These are phyloP conservation scores for Pipra filicauda DNA, from an alignment of 2,113 vertebrate species.

Conservation along the genomic window DNA sequence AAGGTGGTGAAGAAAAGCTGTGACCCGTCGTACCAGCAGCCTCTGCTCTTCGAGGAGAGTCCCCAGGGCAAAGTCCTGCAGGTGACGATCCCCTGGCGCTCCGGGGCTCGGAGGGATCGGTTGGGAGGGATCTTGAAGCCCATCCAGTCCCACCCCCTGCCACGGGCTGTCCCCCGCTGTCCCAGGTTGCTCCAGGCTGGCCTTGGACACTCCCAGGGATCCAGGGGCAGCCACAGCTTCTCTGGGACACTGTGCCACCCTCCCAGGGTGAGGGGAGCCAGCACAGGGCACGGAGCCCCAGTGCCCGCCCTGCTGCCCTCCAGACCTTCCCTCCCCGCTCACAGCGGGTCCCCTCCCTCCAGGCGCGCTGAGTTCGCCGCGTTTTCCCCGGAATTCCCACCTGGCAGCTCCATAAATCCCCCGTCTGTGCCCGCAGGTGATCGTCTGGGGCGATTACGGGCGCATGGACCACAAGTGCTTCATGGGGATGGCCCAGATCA, in stretches of 20 bases:
- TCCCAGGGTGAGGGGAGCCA: neutral
- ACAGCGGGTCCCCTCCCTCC: fast-evolving
- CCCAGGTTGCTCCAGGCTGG: neutral
- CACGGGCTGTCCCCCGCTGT: fast-evolving
- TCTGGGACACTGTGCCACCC: neutral
- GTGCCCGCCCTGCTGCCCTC: neutral
- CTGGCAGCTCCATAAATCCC: fast-evolving
- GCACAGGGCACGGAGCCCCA: neutral
- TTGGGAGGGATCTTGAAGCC: neutral
- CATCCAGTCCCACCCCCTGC: neutral
- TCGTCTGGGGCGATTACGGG: conserved; percentile 98
- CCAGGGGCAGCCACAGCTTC: neutral
- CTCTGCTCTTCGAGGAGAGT: conserved; percentile 93
- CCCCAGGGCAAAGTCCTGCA: conserved; percentile 96
- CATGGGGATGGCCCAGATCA: conserved; percentile 99
- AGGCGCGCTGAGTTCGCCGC: fast-evolving
- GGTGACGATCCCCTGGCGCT: conserved; percentile 59
- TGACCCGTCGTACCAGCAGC: conserved; percentile 93
- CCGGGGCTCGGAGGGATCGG: neutral
- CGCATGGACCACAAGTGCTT: conserved; percentile 99
- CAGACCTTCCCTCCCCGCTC: fast-evolving
- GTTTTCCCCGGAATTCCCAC: fast-evolving
- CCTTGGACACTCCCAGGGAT: neutral
- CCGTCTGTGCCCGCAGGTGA: conserved; percentile 76
- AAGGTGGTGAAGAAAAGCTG: conserved; percentile 91